These are phyloP conservation scores for Epinotia nisella DNA, from an alignment of 2,888 invertebrate species.

Conservation along the genomic window DNA sequence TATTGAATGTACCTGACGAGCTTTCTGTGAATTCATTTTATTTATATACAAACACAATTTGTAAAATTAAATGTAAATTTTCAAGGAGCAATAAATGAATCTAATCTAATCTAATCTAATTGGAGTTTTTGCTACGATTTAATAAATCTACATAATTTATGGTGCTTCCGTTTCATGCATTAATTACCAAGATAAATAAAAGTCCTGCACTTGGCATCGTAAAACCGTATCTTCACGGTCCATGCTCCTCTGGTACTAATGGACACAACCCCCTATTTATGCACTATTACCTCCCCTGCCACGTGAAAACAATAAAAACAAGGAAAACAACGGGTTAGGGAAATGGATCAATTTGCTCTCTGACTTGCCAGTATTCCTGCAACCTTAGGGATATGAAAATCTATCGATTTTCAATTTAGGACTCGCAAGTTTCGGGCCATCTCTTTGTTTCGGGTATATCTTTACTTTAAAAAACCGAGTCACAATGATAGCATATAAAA, in stretches of 20 bases:
- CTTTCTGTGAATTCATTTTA: too few relatives aligned
- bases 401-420: conserved; percentile 37
- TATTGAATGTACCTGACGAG: too few relatives aligned
- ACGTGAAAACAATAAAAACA: conserved; percentile 33
- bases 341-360: conserved; percentile 31
- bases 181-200: not conserved
- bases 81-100: too few relatives aligned
- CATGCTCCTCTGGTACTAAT: conserved; percentile 17
- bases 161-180: not conserved
- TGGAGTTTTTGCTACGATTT: not conserved
- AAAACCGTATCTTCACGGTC: conserved; percentile 6
- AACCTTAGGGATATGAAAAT: conserved; percentile 29
- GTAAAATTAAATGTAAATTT: too few relatives aligned
- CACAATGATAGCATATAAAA: too few relatives aligned
- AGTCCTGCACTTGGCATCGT: not conserved
- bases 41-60: too few relatives aligned
- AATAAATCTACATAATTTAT: not conserved
- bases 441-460: not conserved
- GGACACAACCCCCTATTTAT: conserved; percentile 28
- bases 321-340: conserved; percentile 19
- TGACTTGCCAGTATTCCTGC: conserved; percentile 37
- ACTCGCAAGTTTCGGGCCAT: not conserved
- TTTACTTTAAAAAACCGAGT: too few relatives aligned
- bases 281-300: conserved; percentile 31
- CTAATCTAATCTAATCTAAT: too few relatives aligned